These are phyloP conservation scores for Dexiosoma caninum DNA, from an alignment of 2,888 invertebrate genomes.

Conservation along the genomic window DNA sequence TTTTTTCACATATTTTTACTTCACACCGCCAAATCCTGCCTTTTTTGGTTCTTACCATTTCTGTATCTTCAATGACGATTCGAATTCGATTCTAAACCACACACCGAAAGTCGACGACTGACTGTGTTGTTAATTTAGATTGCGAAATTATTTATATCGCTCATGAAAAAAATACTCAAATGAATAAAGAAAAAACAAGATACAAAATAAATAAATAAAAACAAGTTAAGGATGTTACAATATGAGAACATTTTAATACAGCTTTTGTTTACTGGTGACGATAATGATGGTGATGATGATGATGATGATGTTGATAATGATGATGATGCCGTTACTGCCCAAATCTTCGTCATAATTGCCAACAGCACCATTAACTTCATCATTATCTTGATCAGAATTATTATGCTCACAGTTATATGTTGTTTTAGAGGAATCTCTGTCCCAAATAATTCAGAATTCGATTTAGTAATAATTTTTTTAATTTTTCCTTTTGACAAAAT, in stretches of 20 bases:
- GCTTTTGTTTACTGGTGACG: slow-evolving; percentile 4
- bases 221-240: slow-evolving; percentile 71
- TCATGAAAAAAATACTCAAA: slow-evolving; percentile 42
- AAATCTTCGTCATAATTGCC: slow-evolving; percentile 29
- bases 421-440: not conserved
- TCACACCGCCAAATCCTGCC: not conserved
- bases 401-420: not conserved
- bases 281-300: not conserved
- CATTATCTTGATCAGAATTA: not conserved
- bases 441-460: not conserved
- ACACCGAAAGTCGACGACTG: slow-evolving; percentile 72
- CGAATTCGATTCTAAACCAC: slow-evolving; percentile 71
- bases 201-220: not conserved
- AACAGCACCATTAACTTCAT: not conserved
- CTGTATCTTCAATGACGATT: slow-evolving; percentile 51
- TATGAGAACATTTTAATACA: slow-evolving; percentile 42
- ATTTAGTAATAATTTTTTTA: not conserved
- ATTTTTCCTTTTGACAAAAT: not conserved
- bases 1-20: not conserved
- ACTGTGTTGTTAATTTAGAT: slow-evolving; percentile 71
- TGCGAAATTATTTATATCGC: slow-evolving; percentile 74
- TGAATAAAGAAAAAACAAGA: slow-evolving; percentile 27
- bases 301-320: slow-evolving; percentile 9
- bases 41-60: slow-evolving; percentile 71
- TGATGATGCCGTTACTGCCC: slow-evolving; percentile 1